Evolutionary conservation across 2,888 invertebrate genomes (phyloP), one percentile per base, ranked within the genome.

Genomic region (Ennomos quercinarius): DNA sequence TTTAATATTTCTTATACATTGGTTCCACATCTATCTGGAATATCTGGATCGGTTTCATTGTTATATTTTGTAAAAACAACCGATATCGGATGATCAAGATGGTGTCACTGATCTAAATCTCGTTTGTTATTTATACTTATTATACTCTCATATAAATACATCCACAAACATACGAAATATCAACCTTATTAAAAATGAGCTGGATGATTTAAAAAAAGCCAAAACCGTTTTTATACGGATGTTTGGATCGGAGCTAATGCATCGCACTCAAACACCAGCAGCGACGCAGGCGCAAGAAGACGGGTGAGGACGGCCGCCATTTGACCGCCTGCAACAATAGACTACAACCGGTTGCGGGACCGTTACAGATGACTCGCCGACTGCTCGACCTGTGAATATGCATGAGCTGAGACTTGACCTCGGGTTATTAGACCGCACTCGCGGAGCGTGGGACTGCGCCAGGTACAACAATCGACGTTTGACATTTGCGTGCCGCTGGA

Each of bases 351-450:
- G 91, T 91, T 84, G 78, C 76, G 76, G 75, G 89, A 89, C 92
- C 92, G 92, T 91, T 91, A 91, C 88, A 87, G 90, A 91, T 87
- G 91, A 88, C 79, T 83, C 87, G 84, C 80, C 81, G 82, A 71
- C 77, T 76, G 80, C 77, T 77, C 57, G 62, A 76, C 67, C 80
- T 80, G 87, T 91, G 92, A 91, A 91, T 91, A 91, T 91, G 91
- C 92, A 91, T 90, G 91, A 91, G 80, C 77, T 72, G 76, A 80
- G 87, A 85, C 78, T 86, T 87, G 89, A 91, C 92, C 91, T 91
- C 90, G 87, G 78, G 84, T 83, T 88, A 88, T 88, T 87, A 88
- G 89, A 87, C 78, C 83, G 83, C 81, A 81, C 71, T 76, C 81
- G 76, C 78, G 62, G 81, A 89, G 86, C 89, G 90, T 90, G 90